Evolutionary conservation across 2,888 invertebrate species (phyloP).

Genomic region (Cryptocephalus primarius): DNA sequence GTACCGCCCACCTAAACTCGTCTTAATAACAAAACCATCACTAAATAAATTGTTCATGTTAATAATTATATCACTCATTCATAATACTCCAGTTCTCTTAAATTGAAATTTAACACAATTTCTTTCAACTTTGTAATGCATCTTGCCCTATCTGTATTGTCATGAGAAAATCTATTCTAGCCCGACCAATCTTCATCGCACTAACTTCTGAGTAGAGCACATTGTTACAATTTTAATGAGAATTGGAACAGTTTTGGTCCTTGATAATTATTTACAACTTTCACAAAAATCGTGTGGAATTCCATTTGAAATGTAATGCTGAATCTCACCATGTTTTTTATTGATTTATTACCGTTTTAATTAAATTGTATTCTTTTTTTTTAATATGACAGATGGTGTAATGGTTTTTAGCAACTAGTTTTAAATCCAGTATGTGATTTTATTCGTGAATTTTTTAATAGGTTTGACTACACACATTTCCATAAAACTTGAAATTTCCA

Average conservation of each 20-base stretch:
- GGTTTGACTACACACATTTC: too few relatives aligned
- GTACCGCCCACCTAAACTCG: not conserved
- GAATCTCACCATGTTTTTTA: too few relatives aligned
- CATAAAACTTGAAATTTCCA: too few relatives aligned
- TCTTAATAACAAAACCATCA: slow-evolving; percentile 21
- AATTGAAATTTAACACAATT: slow-evolving; percentile 8
- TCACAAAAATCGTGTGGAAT: too few relatives aligned
- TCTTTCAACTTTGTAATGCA: slow-evolving; percentile 15
- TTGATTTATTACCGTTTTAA: too few relatives aligned
- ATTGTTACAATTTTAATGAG: slow-evolving; percentile 11
- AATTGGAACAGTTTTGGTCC: slow-evolving; percentile 2
- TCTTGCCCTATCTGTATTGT: slow-evolving; percentile 30
- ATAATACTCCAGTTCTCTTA: slow-evolving; percentile 22
- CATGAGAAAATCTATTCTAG: slow-evolving; percentile 24
- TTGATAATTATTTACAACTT: slow-evolving; percentile 3
- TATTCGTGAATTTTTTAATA: too few relatives aligned
- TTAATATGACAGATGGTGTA: too few relatives aligned
- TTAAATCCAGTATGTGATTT: too few relatives aligned
- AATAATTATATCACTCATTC: slow-evolving; percentile 27
- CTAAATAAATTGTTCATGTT: slow-evolving; percentile 27
- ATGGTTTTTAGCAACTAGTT: too few relatives aligned
- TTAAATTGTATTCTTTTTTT: too few relatives aligned
- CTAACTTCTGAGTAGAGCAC: slow-evolving; percentile 15
- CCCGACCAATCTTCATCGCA: slow-evolving; percentile 13
- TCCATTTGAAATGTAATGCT: too few relatives aligned